phyloP scores from a whole-genome alignment of 2,797 vertebrate species.

The Oreortyx pictus region DNA sequence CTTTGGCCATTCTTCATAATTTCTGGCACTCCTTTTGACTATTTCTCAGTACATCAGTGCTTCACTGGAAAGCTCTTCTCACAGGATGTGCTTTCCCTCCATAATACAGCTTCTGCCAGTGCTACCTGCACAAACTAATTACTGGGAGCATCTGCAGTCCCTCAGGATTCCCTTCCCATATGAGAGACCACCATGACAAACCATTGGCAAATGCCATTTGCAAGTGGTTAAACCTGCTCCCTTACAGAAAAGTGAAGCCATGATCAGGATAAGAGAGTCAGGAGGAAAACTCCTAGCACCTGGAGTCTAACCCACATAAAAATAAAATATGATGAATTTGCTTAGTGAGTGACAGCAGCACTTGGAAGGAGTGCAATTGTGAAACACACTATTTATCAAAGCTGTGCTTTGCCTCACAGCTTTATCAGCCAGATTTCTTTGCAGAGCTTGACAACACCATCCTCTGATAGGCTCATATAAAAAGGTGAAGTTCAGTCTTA shows the following conservation, averaged over 20 bases:
- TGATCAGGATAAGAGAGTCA: neutral
- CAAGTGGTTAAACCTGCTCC: neutral
- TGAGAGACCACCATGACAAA: neutral
- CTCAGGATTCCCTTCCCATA: neutral
- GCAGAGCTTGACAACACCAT: neutral
- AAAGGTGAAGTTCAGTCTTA: conserved; percentile 3
- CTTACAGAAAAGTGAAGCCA: conserved; percentile 1
- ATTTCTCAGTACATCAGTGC: neutral
- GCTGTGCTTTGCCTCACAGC: neutral
- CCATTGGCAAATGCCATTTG: neutral
- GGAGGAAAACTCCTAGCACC: conserved; percentile 4
- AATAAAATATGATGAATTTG: neutral
- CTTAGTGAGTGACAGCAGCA: conserved; percentile 30
- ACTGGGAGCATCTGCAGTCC: neutral
- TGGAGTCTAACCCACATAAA: neutral
- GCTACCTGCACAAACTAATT: neutral
- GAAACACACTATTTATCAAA: neutral
- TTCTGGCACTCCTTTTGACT: neutral
- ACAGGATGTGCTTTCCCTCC: neutral
- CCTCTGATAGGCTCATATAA: neutral
- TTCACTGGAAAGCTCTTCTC: neutral
- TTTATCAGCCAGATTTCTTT: neutral
- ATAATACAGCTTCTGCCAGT: neutral
- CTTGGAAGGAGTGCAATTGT: neutral
- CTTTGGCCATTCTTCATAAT: neutral